A percentile compares a stretch with the other conserved stretches of the same genome.
Evolutionary conservation across 2,113 vertebrate genomes (phyloP).

Genomic region (Chloropsis cyanopogon): DNA sequence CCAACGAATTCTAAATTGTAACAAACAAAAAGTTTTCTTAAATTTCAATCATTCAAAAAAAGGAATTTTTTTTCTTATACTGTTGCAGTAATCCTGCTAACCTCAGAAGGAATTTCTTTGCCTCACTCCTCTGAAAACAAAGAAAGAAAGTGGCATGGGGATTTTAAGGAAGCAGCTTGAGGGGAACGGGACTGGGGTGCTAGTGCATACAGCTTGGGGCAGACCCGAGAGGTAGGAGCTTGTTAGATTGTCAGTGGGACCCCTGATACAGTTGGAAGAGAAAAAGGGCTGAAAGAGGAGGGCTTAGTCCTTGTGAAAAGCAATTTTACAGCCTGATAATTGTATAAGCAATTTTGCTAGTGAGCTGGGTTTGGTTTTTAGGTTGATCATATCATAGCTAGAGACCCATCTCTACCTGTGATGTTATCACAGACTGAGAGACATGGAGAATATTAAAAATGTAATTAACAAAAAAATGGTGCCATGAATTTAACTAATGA

Average conservation of each 20-base stretch:
- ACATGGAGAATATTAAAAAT: background rate
- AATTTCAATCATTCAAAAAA: background rate
- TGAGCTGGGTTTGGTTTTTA: background rate
- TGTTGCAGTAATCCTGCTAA: background rate
- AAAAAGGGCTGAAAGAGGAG: background rate
- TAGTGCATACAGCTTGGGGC: background rate
- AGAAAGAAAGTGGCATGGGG: background rate
- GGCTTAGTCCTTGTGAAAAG: background rate
- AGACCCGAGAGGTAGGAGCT: background rate
- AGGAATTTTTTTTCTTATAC: fast-evolving
- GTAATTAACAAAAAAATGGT: background rate
- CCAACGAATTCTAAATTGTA: background rate
- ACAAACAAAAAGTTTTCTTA: background rate
- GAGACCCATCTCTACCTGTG: background rate
- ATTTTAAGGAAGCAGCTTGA: background rate
- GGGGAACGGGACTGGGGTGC: background rate
- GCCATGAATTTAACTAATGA: background rate
- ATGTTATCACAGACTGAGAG: background rate
- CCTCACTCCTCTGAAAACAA: background rate
- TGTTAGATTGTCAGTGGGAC: background rate
- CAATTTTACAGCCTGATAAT: background rate
- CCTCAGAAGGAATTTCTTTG: background rate
- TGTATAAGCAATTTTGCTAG: background rate
- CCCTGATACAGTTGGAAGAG: background rate
- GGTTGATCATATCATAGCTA: background rate